Evolutionary conservation across 2,113 vertebrate species (phyloP).

Genomic region (Zootoca vivipara): DNA sequence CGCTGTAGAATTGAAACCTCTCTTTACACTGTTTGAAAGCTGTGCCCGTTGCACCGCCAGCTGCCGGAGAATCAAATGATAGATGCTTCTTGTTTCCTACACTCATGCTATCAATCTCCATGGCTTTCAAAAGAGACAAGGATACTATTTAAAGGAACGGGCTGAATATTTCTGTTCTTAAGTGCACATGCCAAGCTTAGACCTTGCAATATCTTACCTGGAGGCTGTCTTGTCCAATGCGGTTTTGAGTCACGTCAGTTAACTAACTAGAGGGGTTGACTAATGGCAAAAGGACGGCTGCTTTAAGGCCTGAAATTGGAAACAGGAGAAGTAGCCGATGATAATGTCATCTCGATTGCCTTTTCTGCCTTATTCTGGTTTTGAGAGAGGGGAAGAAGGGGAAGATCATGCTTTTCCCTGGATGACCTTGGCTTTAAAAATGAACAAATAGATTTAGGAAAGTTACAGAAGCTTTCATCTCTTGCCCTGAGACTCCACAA

Average conservation of each 20-base stretch:
- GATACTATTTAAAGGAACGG: slow-evolving; percentile 28
- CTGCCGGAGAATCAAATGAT: neutral
- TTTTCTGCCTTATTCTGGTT: neutral
- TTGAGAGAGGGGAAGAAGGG: neutral
- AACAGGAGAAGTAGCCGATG: slow-evolving; percentile 44
- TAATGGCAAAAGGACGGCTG: slow-evolving; percentile 43
- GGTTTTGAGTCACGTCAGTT: slow-evolving; percentile 46
- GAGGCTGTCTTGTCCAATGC: slow-evolving; percentile 52
- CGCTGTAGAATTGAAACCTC: neutral
- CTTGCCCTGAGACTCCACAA: neutral
- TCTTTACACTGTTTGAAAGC: neutral
- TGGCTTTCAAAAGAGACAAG: slow-evolving; percentile 23
- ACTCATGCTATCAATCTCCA: slow-evolving; percentile 2
- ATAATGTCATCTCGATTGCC: slow-evolving; percentile 40
- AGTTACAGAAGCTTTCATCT: neutral
- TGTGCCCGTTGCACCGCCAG: slow-evolving; percentile 13
- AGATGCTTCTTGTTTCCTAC: neutral
- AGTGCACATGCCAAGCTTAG: slow-evolving; percentile 28
- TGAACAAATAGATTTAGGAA: slow-evolving; percentile 13
- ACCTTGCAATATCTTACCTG: slow-evolving; percentile 50
- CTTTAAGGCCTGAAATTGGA: slow-evolving; percentile 47
- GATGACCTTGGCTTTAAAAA: slow-evolving; percentile 27
- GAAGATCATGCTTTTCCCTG: slow-evolving; percentile 13
- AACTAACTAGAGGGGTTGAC: slow-evolving; percentile 34
- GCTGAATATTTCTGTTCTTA: slow-evolving; percentile 45